Conservation (phyloP, 64 coral and sea anemone species). For the Pachyseris speciosa region DNA sequence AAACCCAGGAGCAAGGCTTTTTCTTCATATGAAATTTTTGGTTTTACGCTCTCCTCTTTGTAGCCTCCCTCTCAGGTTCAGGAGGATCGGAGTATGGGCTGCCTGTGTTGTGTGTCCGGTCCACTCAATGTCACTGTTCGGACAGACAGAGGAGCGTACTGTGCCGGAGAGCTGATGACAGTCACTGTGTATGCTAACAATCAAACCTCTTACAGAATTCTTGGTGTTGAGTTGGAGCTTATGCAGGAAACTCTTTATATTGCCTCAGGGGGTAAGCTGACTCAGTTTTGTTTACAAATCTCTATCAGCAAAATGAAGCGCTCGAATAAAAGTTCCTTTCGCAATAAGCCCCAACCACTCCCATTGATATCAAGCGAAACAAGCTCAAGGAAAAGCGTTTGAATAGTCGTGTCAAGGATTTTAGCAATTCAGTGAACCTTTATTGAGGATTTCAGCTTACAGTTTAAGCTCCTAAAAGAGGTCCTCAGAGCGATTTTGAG, state of each 20-base stretch:
- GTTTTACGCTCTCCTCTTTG: background rate
- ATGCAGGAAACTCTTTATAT: conserved; percentile 68
- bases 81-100: conserved; percentile 66
- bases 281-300: no score
- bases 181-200: conserved; percentile 89
- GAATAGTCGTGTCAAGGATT: no score
- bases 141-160: conserved; percentile 89
- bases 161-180: conserved; percentile 78
- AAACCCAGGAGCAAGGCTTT: no score
- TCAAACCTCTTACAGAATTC: conserved; percentile 69
- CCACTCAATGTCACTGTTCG: conserved; percentile 54
- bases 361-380: no score
- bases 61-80: conserved; percentile 78
- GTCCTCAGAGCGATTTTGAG: no score
- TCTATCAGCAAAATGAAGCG: no score
- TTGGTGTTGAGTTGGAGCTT: conserved; percentile 84
- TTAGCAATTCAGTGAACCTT: no score
- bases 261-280: conserved; percentile 63
- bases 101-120: conserved; percentile 81
- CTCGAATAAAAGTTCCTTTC: no score
- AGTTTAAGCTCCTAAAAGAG: no score
- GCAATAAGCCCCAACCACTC: no score
- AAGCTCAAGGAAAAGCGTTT: no score
- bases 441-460: no score
- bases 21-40: background rate